Conservation (phyloP, 2,113 vertebrate genomes). For the Sinocyclocheilus anshuiensis region DNA sequence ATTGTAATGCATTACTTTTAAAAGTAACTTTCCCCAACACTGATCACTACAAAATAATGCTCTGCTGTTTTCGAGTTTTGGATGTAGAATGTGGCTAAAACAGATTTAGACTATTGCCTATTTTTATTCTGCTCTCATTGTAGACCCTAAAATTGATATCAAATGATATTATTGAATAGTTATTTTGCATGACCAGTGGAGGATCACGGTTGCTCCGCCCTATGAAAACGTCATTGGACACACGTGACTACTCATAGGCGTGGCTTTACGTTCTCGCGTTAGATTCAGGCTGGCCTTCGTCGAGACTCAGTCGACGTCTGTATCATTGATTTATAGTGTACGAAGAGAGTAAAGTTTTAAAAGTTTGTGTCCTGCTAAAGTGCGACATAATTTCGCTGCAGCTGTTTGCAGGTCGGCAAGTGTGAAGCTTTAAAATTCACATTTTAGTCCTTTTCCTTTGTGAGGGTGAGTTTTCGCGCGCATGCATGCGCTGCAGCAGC, state of each 20-base stretch:
- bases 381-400: background rate
- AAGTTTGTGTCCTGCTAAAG: background rate
- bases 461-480: conserved; percentile 53
- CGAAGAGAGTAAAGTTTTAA: background rate
- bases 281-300: background rate
- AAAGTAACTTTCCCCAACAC: too few relatives aligned
- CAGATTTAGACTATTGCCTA: background rate
- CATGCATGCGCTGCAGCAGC: conserved; percentile 15
- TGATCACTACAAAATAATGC: background rate
- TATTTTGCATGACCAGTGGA: background rate
- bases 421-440: background rate
- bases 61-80: background rate
- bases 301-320: background rate
- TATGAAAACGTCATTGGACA: background rate
- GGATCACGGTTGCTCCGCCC: background rate
- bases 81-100: background rate
- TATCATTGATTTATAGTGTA: conserved; percentile 12
- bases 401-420: background rate
- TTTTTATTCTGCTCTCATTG: too few relatives aligned
- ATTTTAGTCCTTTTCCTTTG: conserved; percentile 28
- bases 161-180: background rate
- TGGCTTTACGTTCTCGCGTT: conserved; percentile 5
- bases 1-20: too few relatives aligned
- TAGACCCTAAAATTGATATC: too few relatives aligned
- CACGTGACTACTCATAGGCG: conserved; percentile 13